Percentiles rank a stretch among this genome's conserved stretches.
Conservation (phyloP, 1,140 invertebrate species). For the Drosophila teissieri region DNA sequence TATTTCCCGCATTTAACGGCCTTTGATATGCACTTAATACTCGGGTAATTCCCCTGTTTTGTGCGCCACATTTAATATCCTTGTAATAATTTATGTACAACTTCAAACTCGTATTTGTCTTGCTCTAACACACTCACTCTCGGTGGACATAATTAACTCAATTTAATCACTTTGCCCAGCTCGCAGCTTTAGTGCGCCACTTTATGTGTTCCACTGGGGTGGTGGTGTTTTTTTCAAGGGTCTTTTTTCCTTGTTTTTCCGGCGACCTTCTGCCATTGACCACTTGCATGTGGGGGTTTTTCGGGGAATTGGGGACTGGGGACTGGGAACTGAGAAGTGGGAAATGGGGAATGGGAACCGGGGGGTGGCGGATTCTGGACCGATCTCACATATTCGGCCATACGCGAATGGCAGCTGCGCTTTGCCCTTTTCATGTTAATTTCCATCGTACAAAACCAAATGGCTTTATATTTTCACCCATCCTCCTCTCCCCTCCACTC, state of each 20-base stretch:
- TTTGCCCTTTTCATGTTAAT: slow-evolving; percentile 82
- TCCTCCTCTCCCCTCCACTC: background rate
- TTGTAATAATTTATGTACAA: slow-evolving; percentile 64
- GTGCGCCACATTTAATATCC: slow-evolving; percentile 54
- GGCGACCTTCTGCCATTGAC: slow-evolving; percentile 43
- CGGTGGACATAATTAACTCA: slow-evolving; percentile 75
- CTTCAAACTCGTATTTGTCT: slow-evolving; percentile 44
- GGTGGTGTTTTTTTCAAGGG: slow-evolving; percentile 5
- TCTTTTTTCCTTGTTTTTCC: slow-evolving; percentile 1
- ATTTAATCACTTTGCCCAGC: slow-evolving; percentile 69
- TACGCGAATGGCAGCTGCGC: slow-evolving; percentile 54
- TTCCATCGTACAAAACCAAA: slow-evolving; percentile 75
- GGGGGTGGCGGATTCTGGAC: background rate
- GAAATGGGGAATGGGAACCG: no score
- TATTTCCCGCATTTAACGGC: slow-evolving; percentile 33
- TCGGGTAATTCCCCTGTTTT: slow-evolving; percentile 31
- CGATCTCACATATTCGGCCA: slow-evolving; percentile 51
- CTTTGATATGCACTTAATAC: slow-evolving; percentile 50
- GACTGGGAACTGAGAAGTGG: no score
- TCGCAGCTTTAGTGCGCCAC: slow-evolving; percentile 73
- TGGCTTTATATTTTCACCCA: slow-evolving; percentile 64
- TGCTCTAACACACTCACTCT: slow-evolving; percentile 19
- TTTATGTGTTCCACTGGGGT: slow-evolving; percentile 50
- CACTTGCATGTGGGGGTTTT: slow-evolving; percentile 9
- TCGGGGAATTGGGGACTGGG: background rate